Evolutionary conservation across 2,888 invertebrate genomes (phyloP), one percentile per base, ranked within the genome.

Genomic region (Limnephilus marmoratus): DNA sequence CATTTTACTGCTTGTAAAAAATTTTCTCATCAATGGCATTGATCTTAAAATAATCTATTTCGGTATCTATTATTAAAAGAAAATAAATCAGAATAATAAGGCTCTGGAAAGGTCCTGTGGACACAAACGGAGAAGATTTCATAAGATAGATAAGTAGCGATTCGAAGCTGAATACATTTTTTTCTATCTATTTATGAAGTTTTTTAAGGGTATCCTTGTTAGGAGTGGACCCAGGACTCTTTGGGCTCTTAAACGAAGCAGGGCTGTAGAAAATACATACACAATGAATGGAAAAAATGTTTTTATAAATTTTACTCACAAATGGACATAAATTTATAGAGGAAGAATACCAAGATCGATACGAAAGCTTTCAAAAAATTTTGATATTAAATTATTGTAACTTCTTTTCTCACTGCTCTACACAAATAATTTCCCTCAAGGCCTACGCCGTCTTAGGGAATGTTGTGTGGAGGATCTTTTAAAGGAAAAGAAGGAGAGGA

Each of bases 111-210:
- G 24, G 68, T 68, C 68, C 24, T 24, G 24, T 68, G 68, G 24
- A 24, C 34, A 83, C 31, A 83, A 34, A 31, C 82, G n/a, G 41
- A 88, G 29, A 85, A 93, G 93, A 93, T 93, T 92, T 92, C 87
- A 93, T 90, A 93, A 93, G 92, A 92, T 92, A 92, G 93, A 93
- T 92, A 93, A 93, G 93, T 93, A 93, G 92, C 92, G 92, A 93
- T 93, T 92, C 86, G 91, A 92, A 91, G 90, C 37, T 91, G 93
- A 91, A 92, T 91, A 68, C 87, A 80, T 91, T 92, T 68, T 93
- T 92, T 91, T 90, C 83, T 90, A 90, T 90, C 90, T 89, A 90
- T 90, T 92, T 93, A 83, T 93, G 41, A 68, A 89, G 91, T 92
- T 92, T 92, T 91, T 90, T 90, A 81, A 91, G 89, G 86, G 91